Evolutionary conservation across 2,888 invertebrate species (phyloP).

Genomic region (Polia nebulosa): DNA sequence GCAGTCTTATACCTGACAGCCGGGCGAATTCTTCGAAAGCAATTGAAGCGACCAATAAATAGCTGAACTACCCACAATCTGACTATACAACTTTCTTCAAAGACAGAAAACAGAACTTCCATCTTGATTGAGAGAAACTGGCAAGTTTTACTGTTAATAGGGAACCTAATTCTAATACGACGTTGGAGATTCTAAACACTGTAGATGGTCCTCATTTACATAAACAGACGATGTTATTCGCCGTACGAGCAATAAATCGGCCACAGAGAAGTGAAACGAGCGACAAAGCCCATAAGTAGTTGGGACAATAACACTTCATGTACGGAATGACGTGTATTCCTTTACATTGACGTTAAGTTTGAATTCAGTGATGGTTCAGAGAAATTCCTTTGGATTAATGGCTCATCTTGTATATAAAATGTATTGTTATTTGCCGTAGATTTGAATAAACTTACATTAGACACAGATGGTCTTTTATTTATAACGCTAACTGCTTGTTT

Average conservation of each 20-base stretch:
- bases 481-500: conserved; percentile 9
- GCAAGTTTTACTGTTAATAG: conserved; percentile 65
- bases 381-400: conserved; percentile 44
- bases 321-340: conserved; percentile 50
- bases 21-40: conserved; percentile 44
- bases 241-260: conserved; percentile 66
- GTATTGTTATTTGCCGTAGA: conserved; percentile 22
- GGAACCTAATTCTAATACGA: conserved; percentile 66
- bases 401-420: conserved; percentile 25
- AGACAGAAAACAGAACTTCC: conserved; percentile 57
- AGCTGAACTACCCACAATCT: conserved; percentile 43
- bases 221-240: conserved; percentile 69
- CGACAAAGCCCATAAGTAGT: conserved; percentile 64
- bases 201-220: conserved; percentile 69
- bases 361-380: conserved; percentile 40
- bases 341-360: conserved; percentile 45
- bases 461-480: conserved; percentile 26
- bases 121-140: conserved; percentile 63
- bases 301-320: conserved; percentile 66
- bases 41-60: conserved; percentile 58
- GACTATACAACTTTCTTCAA: conserved; percentile 52
- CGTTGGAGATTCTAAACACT: conserved; percentile 62
- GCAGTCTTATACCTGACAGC: conserved; percentile 28
- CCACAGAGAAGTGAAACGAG: conserved; percentile 64
- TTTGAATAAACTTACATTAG: conserved; percentile 46